Evolutionary conservation across 2,888 invertebrate species (phyloP), one percentile per base, ranked within the genome.

Genomic region (Hypomecis punctinalis): DNA sequence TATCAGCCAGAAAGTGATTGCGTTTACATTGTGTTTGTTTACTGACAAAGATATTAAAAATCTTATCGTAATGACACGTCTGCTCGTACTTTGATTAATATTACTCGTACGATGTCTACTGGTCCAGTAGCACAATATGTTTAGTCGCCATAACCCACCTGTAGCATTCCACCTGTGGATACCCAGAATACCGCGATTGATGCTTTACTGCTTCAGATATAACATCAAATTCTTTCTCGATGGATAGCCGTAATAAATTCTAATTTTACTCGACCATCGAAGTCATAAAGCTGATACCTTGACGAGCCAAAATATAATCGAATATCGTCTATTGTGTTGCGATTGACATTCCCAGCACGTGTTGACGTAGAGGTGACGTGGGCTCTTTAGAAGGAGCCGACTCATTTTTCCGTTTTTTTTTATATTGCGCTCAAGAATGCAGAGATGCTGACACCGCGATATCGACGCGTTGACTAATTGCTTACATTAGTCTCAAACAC

Each of bases 391-490:
- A 74, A 78, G 70, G 67, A 68, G 72, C 62, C 65, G 58, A 42
- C 56, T 66, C 62, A 37, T 62, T 49, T 49, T 35, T 55, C 71
- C 72, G 74, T 74, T 68, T 70, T 78, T 75, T 79, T 74, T 78
- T 78, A 78, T 77, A 77, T 78, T 78, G 74, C 8, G 60, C 52
- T 47, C 5, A 64, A 78, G 71, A 72, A 69, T 73, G 71, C 76
- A 74, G 76, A 81, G 80, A 84, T 82, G 84, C 87, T 87, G 87
- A 86, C 83, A 82, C 73, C 72, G 82, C 83, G 79, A 76, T 88
- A 83, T 82, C 81, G 81, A 82, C 78, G 78, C 78, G 80, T 88
- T 87, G 88, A 89, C 86, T 89, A 88, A 90, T 90, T 89, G 88
- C 86, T 88, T 84, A 86, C 88, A 86, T 89, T 86, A 86, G 82